Evolutionary conservation across 1,140 invertebrate genomes (phyloP), one percentile per base, ranked within the genome.

Genomic region (Trichonephila inaurata): DNA sequence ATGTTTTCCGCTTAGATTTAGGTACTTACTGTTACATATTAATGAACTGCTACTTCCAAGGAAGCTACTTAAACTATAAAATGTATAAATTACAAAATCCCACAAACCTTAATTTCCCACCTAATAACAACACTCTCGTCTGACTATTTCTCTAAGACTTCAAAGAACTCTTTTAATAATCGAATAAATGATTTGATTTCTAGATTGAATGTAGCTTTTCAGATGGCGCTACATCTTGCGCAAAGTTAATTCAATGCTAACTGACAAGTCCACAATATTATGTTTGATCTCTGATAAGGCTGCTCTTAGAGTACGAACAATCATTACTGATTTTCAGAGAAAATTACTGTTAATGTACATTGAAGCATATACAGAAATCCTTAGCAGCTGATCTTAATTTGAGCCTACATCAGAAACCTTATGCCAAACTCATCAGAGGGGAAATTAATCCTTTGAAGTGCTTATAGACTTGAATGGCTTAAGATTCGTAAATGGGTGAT

Each of bases 381-480:
- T 40, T 33, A 77, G 72, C 72, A 33, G 72, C 72, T 77, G 28
- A 77, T 77, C 72, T 77, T 77, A 77, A 77, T 77, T 77, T 77
- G 28, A 28, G 72, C 28, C 28, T 19, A 12, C 72, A 40, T 77
- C 5, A 28, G 72, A 40, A 18, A 40, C 72, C 28, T 77, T 40
- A 40, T 40, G 72, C 72, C 72, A 77, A 77, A 77, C 33, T 19
- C 72, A 77, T 77, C 28, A 28, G 18, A 4, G 28, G 14, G 4
- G 72, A 77, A 77, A 77, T 77, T 77, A 77, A 77, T 77, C 72
- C 72, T 77, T 77, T 77, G 72, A 77, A 28, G 72, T 77, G 16
- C 3, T 24, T 28, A 18, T 28, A 40, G 28, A 40, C 28, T 77
- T 28, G 72, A 77, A 28, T 12, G 5, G 28, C 14, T 77, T 28